Conservation (phyloP, 1,140 invertebrate species). For the Psilanteris sp. region DNA sequence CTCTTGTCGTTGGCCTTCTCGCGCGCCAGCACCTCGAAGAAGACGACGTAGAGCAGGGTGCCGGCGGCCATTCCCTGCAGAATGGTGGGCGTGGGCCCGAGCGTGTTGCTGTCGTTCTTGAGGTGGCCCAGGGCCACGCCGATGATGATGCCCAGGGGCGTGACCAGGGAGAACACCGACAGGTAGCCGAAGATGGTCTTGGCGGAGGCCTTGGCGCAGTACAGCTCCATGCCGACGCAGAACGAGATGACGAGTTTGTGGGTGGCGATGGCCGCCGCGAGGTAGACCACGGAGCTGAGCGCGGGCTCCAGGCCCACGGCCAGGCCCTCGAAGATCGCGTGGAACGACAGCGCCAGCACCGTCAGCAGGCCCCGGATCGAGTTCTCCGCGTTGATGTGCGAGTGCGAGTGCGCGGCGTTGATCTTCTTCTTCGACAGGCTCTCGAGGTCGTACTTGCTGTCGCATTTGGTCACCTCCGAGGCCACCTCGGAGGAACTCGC, state of each 20-base stretch:
- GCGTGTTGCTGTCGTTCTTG: constrained; percentile 77
- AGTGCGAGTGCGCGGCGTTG: constrained; percentile 29
- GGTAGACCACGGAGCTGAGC: constrained; percentile 83
- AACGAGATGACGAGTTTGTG: constrained; percentile 89
- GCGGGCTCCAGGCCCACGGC: constrained; percentile 87
- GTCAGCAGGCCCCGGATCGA: constrained; percentile 84
- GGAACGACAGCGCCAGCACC: constrained; percentile 88
- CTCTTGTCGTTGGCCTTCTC: constrained; percentile 85
- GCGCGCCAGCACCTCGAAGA: constrained; percentile 92
- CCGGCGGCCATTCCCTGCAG: constrained; percentile 92
- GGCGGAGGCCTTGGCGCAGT: constrained; percentile 83
- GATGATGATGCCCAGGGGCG: constrained; percentile 85
- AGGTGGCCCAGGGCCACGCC: constrained; percentile 79
- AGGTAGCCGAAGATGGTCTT: constrained; percentile 82
- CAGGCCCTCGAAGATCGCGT: constrained; percentile 90
- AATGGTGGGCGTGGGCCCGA: constrained; percentile 78
- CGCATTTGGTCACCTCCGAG: constrained; percentile 41
- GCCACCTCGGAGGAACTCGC: constrained; percentile 54
- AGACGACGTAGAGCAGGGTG: constrained; percentile 93
- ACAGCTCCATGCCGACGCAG: constrained; percentile 84
- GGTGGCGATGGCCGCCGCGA: constrained; percentile 86
- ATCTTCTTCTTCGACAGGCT: constrained; percentile 46
- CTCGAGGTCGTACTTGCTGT: constrained; percentile 60
- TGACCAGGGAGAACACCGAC: constrained; percentile 83
- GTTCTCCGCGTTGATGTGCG: constrained; percentile 63